Base-by-base conservation (phyloP, 2,888 invertebrate genomes). In the Encarsia formosa region DNA sequence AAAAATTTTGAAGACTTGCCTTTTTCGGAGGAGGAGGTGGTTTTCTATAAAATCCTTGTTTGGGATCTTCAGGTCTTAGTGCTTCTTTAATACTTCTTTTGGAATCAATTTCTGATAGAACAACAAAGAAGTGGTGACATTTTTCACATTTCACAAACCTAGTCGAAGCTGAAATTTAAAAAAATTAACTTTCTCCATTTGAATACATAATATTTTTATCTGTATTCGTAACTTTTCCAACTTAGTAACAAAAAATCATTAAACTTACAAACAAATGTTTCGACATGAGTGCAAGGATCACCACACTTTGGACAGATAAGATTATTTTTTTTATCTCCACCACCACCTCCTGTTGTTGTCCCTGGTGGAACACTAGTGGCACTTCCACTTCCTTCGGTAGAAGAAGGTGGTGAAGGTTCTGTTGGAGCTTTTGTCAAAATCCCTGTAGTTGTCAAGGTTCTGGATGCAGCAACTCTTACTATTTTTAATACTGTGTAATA, bases 121-220 rank as follows among this genome's bases (percentile, higher is more conserved):
- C 94, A 29, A 96, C 94, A 74, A 96, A 97, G 79, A 97, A 96
- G 74, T 96, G 95, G 76, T 95, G 93, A 71, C 97, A 97, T 75
- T 95, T 96, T 75, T 96, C 95, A 77, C 97, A 97, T 77, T 95
- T 96, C 31, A 97, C 96, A 77, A 97, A 97, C 62, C 95, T 82
- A 38, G 95, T 94, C 44, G 95, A 94, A 52, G 82, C 82, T 82
- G 63, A 1, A 54, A 46, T 51, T 82, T 62, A 3, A 53, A 56
- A 22, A 29, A 5, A 34, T 9, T n/a, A 5, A 34, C 15, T 34
- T 34, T 34, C 5, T 13, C 13, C 8, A 29, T 29, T 29, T 29
- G 29, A 29, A 29, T n/a, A n/a, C n/a, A n/a, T n/a, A n/a, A n/a
- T n/a, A n/a, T n/a, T n/a, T n/a, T n/a, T n/a, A n/a, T n/a, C n/a